Evolutionary conservation across 30 jellyfish, hydroid and myxozoan genomes (phyloP).

Genomic region (Morbakka virulenta): DNA sequence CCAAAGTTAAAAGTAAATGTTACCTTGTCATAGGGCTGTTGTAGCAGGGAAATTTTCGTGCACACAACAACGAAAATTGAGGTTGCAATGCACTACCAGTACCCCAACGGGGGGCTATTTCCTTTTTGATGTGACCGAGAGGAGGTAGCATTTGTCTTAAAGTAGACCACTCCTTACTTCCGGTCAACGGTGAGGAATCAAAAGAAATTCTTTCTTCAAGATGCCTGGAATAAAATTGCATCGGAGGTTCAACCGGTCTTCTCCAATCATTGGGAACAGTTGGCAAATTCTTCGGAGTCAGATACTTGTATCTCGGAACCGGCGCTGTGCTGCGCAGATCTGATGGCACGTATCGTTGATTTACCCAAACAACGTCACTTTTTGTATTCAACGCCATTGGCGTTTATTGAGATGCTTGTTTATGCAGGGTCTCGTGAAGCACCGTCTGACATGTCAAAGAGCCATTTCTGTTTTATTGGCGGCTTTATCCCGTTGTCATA

Average conservation of each 20-base stretch:
- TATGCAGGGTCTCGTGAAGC: too few relatives aligned
- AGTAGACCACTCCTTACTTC: constrained; percentile 91
- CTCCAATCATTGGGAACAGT: constrained; percentile 66
- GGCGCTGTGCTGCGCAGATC: constrained; percentile 76
- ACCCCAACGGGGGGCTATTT: constrained; percentile 74
- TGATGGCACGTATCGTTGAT: constrained; percentile 31
- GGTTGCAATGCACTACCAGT: constrained; percentile 22
- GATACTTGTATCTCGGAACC: constrained; percentile 64
- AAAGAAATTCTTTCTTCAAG: not conserved
- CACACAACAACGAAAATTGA: not conserved
- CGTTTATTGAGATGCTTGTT: too few relatives aligned
- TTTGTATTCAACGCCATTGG: too few relatives aligned
- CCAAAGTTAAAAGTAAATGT: too few relatives aligned
- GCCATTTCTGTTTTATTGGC: too few relatives aligned
- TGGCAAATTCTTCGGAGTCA: constrained; percentile 20
- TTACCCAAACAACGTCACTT: constrained; percentile 80
- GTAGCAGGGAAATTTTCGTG: constrained; percentile 46
- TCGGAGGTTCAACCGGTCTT: constrained; percentile 65
- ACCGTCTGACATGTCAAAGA: too few relatives aligned
- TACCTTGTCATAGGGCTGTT: constrained; percentile 85
- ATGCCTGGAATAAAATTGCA: constrained; percentile 27
- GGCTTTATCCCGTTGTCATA: too few relatives aligned
- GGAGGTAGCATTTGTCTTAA: constrained; percentile 69
- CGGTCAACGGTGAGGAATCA: constrained; percentile 63
- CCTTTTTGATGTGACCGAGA: constrained; percentile 15